A percentile compares a stretch with the other conserved stretches of the same genome.
These are phyloP conservation scores for Spinibarbus caldwelli DNA, from an alignment of 2,797 vertebrate species.

Conservation along the genomic window DNA sequence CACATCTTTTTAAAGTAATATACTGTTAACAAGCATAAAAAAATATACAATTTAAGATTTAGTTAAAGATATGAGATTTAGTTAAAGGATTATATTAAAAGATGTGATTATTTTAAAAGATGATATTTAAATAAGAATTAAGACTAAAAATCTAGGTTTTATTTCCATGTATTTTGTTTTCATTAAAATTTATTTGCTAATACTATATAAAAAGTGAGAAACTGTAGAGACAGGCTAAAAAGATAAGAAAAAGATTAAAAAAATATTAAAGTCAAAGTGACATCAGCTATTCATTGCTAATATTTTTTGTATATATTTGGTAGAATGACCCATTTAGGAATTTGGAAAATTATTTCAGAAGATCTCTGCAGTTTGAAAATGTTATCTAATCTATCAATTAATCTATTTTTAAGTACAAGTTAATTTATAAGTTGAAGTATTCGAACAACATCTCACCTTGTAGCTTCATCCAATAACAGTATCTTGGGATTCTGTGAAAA, in stretches of 20 bases:
- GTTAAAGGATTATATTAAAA: no score
- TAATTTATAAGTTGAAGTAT: background rate
- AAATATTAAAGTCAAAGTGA: no score
- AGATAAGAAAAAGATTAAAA: no score
- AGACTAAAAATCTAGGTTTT: no score
- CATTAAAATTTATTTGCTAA: background rate
- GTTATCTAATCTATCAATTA: no score
- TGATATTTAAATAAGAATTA: background rate
- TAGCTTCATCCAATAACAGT: slow-evolving; percentile 96
- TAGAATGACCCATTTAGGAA: background rate
- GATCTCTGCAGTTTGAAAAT: background rate
- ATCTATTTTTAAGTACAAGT: background rate
- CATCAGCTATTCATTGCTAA: no score
- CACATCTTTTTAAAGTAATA: slow-evolving; percentile 18
- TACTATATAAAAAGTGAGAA: background rate
- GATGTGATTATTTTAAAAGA: no score
- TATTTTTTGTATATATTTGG: no score
- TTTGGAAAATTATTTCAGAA: background rate
- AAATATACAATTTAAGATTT: background rate
- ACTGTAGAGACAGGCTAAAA: no score
- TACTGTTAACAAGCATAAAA: background rate
- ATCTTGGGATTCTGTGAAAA: slow-evolving; percentile 91
- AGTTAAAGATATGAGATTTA: background rate
- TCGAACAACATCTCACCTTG: slow-evolving; percentile 83
- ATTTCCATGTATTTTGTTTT: no score